These are phyloP conservation scores for Dynastes maya DNA, from an alignment of 2,888 invertebrate genomes.

Conservation along the genomic window DNA sequence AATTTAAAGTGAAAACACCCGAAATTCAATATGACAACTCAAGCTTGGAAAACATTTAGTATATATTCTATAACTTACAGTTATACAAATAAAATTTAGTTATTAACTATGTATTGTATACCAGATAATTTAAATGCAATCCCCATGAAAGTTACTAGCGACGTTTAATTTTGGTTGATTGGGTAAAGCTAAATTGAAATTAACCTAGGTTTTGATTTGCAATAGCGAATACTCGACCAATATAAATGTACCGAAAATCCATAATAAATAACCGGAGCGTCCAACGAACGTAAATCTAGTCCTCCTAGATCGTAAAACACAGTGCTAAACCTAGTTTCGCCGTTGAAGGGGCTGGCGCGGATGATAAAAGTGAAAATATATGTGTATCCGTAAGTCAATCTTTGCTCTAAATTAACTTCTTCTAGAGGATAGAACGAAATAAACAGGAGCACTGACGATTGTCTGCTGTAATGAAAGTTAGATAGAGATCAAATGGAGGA, in stretches of 20 bases:
- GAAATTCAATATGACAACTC: too few species aligned
- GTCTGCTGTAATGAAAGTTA: conserved; percentile 42
- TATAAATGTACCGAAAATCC: conserved; percentile 39
- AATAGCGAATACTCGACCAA: conserved; percentile 19
- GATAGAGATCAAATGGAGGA: conserved; percentile 38
- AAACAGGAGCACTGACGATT: conserved; percentile 40
- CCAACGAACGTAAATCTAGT: conserved; percentile 44
- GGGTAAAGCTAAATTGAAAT: conserved; percentile 30
- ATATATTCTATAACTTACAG: not conserved
- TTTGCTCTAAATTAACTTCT: conserved; percentile 45
- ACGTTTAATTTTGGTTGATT: conserved; percentile 6
- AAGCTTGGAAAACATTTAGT: too few species aligned
- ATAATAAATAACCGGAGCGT: conserved; percentile 37
- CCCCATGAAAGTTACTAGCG: not conserved
- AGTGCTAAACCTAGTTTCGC: conserved; percentile 45
- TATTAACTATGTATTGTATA: too few species aligned
- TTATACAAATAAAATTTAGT: not conserved
- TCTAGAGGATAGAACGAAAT: conserved; percentile 27
- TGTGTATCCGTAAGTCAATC: conserved; percentile 41
- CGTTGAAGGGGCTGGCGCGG: conserved; percentile 13
- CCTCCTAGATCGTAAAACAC: conserved; percentile 40
- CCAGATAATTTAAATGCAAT: not conserved
- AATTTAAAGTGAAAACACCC: too few species aligned
- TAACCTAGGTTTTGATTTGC: conserved; percentile 25
- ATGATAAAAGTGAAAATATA: conserved; percentile 47